Evolutionary conservation across 2,888 invertebrate species (phyloP), one percentile per base, ranked within the genome.

Genomic region (Drosophila quinaria): DNA sequence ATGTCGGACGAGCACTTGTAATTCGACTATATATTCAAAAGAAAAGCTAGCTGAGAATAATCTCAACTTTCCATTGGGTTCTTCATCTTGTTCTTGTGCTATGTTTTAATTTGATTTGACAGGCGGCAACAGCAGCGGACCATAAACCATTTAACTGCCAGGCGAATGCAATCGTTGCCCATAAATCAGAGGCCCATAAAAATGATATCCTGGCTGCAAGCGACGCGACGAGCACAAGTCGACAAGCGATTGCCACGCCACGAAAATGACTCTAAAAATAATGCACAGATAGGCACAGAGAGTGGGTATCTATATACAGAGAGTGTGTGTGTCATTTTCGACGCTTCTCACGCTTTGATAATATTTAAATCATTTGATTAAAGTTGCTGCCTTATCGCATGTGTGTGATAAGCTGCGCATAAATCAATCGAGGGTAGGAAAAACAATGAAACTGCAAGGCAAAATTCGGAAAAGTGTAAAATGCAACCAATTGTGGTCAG

Each of bases 131-230:
- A 56, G 37, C 56, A 54, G 17, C 39, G 55, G 41, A 47, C 47
- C 70, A 81, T 80, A 78, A 77, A 74, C 58, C 79, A 81, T 79
- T 70, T 83, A 80, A 78, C 59, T 78, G 82, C 80, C 79, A 75
- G 64, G 68, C 66, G 59, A 85, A 65, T 74, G 86, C 86, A 86
- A 82, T 83, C 83, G 80, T 64, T 64, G 74, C 37, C 77, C 80
- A 81, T 81, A 81, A 81, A 81, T 81, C 81, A 83, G 78, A 31
- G 69, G 44, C 54, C 80, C 70, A 82, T 86, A 80, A 80, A 82
- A 80, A 74, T 74, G 58, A 75, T 74, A 74, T 74, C 75, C 74
- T 63, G 37, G 19, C 35, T 61, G 64, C 74, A 69, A 69, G 62
- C 58, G 52, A 22, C 25, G 44, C 29, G 29, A 29, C 29, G 29